Evolutionary conservation across 2,888 invertebrate genomes (phyloP), one percentile per base, ranked within the genome.

Genomic region (Mellilla xanthometata): DNA sequence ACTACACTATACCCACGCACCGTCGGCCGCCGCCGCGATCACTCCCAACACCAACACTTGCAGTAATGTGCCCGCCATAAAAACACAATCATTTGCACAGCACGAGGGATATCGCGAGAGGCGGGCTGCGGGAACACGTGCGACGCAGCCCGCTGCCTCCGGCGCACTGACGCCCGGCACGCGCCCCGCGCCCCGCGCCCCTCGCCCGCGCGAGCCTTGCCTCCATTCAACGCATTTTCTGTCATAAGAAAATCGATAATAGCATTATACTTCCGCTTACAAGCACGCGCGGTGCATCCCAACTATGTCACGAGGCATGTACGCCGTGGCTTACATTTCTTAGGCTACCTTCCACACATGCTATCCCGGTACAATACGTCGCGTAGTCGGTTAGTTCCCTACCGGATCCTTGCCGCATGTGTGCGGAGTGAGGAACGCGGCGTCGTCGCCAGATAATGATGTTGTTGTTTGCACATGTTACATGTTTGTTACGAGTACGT

Each of bases 41-140:
- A 79, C 88, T 76, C 81, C 88, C 85, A 88, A 73, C 82, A 85
- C 80, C 82, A 91, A 88, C 92, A 93, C 91, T 91, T 92, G 92
- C 91, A 93, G 91, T 91, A 93, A 92, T 93, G 92, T 92, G 91
- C 93, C 91, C 93, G 94, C 94, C 94, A 94, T 94, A 93, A 92
- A 93, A 93, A 91, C 91, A 91, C 91, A 91, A 91, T 91, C 93
- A 93, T 93, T 92, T 92, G 93, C 91, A 90, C 88, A 76, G 72
- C 77, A 85, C 84, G 81, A 83, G 81, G 65, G 76, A 79, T 74
- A 52, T 68, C 68, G 62, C 72, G 80, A 72, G 72, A 78, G 76
- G 87, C 89, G 86, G 86, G 87, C 88, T 84, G 88, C 87, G 84
- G 72, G 63, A 59, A 72, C 56, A 77, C 76, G 70, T 76, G 72